phyloP scores from a whole-genome alignment of 2,888 invertebrate genomes.

The Netelia fuscicornis region DNA sequence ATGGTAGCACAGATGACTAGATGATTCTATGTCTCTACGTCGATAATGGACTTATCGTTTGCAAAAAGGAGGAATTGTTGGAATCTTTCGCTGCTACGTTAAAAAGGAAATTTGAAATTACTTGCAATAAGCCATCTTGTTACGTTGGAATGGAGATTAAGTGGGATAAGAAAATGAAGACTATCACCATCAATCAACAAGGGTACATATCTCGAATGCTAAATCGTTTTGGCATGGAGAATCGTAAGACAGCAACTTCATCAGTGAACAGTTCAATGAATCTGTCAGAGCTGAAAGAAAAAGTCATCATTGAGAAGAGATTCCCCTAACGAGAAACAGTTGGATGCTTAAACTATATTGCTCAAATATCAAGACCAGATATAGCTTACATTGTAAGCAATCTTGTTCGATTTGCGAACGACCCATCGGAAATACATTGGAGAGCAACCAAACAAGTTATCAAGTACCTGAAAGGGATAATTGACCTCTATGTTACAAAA shows the following conservation, averaged over 20 bases:
- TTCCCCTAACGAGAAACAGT: constrained; percentile 35
- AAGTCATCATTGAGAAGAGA: neutral
- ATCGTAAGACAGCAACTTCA: constrained; percentile 49
- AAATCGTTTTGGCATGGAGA: constrained; percentile 50
- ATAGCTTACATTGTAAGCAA: constrained; percentile 58
- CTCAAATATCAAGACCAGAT: constrained; percentile 27
- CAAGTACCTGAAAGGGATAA: constrained; percentile 64
- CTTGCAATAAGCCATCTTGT: neutral
- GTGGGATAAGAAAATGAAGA: constrained; percentile 12
- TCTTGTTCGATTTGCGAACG: constrained; percentile 48
- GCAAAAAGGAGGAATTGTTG: neutral
- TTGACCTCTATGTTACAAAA: neutral
- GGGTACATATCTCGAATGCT: constrained; percentile 43
- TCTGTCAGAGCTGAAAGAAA: neutral
- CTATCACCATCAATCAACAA: constrained; percentile 48
- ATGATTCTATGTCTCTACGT: constrained; percentile 47
- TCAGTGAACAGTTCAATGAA: constrained; percentile 22
- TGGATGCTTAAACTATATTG: constrained; percentile 19
- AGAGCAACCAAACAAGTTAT: constrained; percentile 64
- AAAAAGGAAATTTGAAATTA: constrained; percentile 28
- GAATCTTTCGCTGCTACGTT: constrained; percentile 18
- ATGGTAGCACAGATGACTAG: constrained; percentile 21
- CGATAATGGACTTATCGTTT: constrained; percentile 50
- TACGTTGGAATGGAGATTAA: constrained; percentile 56
- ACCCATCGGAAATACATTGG: constrained; percentile 60